Evolutionary conservation across 1,140 invertebrate species (phyloP), one percentile per base, ranked within the genome.

Genomic region (Hyles euphorbiae): DNA sequence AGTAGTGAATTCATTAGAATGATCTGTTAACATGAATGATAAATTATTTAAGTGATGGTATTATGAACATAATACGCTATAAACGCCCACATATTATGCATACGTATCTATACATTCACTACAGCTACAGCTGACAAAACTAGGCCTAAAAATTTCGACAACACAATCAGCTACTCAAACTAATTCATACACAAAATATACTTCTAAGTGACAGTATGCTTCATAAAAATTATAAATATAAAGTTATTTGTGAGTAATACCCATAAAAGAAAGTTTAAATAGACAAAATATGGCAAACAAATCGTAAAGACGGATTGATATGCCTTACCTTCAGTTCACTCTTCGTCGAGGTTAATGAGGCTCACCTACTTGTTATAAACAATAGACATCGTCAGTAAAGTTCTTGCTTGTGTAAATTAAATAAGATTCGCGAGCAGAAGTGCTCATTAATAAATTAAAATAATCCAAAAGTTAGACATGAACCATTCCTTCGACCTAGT

Each of bases 241-340:
- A 57, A 54, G 50, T 49, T 50, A 57, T 57, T 65, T 54, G 22
- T 55, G 47, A 57, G 32, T 33, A 60, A 65, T 64, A 63, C 50
- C 58, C 43, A 55, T 60, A 65, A 74, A 75, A 76, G 68, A 70
- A 66, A 70, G 65, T 72, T 69, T 56, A 81, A 83, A 79, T 70
- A 64, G 64, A 71, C 67, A 79, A 87, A 87, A 87, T 87, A 87
- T 87, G 84, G 82, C 81, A 85, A 83, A 81, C 65, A 58, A 48
- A 75, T 76, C 62, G 36, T 50, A 54, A 61, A 65, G 61, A 73
- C 50, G 50, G 52, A 74, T 61, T 72, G 63, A 58, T 64, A 71
- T 70, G 34, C 74, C 56, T 73, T 83, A 83, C 78, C 74, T 81
- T 75, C 65, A 70, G 76, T 60, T 70, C 56, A 58, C 70, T 63